Base-by-base conservation (phyloP, 2,113 vertebrate species). In the Pristiophorus japonicus region DNA sequence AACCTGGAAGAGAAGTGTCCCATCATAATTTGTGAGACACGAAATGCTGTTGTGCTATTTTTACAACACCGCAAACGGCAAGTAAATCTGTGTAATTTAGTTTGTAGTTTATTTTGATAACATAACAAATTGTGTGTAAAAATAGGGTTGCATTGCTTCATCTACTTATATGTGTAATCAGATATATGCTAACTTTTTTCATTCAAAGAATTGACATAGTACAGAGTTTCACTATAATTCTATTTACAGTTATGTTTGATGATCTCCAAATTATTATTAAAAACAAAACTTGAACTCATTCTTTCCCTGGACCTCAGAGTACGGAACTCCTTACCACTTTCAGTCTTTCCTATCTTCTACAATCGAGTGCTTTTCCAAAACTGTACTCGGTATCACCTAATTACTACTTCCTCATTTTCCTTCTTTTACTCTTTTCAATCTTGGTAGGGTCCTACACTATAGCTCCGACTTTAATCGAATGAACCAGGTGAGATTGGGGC, bases 81-180 rank as follows among this genome's bases (percentile, higher is more conserved):
- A 47, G 10, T 51, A 88, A 92, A 63, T 63, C 10, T 38, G 22
- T 20, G 59, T 34, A 92, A 22, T 92, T 63, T 34, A 92, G 2
- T 63, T 92, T 73, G 66, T 51, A 70, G 45, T 51, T 94, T 66
- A 66, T 94, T 94, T 94, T 73, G 14, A 47, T 51, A 94, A 70
- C 38, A 51, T 30, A 18, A 7, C 22, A 47, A 12, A 45, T 5
- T 94, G 4, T 45, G 22, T 70, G 38, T 30, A 67, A 24, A 70
- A 6, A 47, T 51, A 70, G 10, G 20, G 42, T 70, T 51, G 66
- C 2, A 94, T 51, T 94, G 65, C 66, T 66, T 62, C 38, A 63
- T 63, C 91, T 91, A 18, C 59, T 27, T 45, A 20, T 75, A 75
- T 42, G 27, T 73, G 65, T 73, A 51, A 70, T 94, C 65, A 51